Evolutionary conservation across 2,888 invertebrate species (phyloP).

Genomic region (Andrena flavipes): DNA sequence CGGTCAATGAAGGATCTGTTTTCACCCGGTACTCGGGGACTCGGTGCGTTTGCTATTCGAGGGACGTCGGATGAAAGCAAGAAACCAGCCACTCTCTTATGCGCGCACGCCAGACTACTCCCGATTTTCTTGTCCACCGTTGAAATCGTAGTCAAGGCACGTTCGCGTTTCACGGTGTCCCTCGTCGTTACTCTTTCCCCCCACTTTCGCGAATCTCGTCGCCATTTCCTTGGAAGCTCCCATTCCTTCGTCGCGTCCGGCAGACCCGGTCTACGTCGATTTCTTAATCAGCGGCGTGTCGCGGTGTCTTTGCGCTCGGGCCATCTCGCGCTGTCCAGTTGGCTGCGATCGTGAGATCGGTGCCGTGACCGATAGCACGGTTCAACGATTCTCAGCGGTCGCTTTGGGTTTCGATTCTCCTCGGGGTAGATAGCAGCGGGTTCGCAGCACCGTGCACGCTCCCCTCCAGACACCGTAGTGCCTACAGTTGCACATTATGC

Average conservation of each 20-base stretch:
- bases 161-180: slow-evolving; percentile 9
- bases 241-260: neutral
- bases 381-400: neutral
- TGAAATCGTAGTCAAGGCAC: slow-evolving; percentile 46
- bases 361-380: slow-evolving; percentile 3
- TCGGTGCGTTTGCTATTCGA: slow-evolving; percentile 62
- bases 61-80: slow-evolving; percentile 61
- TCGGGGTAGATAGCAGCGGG: slow-evolving; percentile 12
- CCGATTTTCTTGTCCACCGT: slow-evolving; percentile 53
- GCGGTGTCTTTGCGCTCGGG: no score
- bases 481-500: slow-evolving; percentile 62
- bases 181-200: slow-evolving; percentile 4
- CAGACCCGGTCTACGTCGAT: neutral
- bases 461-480: no score
- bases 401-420: neutral
- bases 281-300: neutral
- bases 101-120: slow-evolving; percentile 19
- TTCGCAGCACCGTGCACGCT: slow-evolving; percentile 37
- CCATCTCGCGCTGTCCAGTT: no score
- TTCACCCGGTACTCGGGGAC: slow-evolving; percentile 57
- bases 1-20: slow-evolving; percentile 56
- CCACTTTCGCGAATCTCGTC: neutral
- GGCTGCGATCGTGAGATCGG: neutral
- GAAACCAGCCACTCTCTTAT: slow-evolving; percentile 42
- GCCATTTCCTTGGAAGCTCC: neutral